Evolutionary conservation across 2,888 invertebrate species (phyloP).

Genomic region (Harmothoe impar): DNA sequence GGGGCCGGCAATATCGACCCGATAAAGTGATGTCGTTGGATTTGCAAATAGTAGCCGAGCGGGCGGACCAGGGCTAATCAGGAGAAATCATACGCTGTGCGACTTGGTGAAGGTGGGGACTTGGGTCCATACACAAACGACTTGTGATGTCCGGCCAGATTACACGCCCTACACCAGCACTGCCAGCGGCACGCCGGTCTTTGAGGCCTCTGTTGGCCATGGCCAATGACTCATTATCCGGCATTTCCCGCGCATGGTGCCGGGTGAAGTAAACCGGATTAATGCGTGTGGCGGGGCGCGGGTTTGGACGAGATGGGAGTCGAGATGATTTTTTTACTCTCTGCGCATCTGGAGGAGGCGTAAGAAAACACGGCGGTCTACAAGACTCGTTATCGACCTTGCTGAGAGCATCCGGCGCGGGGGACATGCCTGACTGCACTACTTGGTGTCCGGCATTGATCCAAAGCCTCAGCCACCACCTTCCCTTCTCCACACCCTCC

Average conservation of each 20-base stretch:
- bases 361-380: conserved; percentile 59
- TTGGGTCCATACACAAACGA: conserved; percentile 55
- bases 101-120: neutral
- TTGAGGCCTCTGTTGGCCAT: conserved; percentile 44
- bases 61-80: conserved; percentile 37
- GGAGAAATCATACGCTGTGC: conserved; percentile 40
- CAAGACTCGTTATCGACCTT: conserved; percentile 47
- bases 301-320: conserved; percentile 39
- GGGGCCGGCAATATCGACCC: conserved; percentile 28
- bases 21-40: conserved; percentile 62
- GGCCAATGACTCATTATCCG: conserved; percentile 40
- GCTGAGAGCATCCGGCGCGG: conserved; percentile 49
- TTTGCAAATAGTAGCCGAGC: conserved; percentile 52
- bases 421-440: conserved; percentile 59
- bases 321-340: conserved; percentile 44
- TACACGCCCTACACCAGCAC: neutral
- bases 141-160: conserved; percentile 54
- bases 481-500: conserved; percentile 35
- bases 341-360: conserved; percentile 17
- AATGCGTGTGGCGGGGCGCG: conserved; percentile 20
- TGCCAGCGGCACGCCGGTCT: neutral
- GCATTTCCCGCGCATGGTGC: conserved; percentile 33
- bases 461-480: conserved; percentile 39
- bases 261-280: conserved; percentile 53
- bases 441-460: conserved; percentile 61